Conservation (phyloP, 2,888 invertebrate species). For the Pristionchus entomophagus region DNA sequence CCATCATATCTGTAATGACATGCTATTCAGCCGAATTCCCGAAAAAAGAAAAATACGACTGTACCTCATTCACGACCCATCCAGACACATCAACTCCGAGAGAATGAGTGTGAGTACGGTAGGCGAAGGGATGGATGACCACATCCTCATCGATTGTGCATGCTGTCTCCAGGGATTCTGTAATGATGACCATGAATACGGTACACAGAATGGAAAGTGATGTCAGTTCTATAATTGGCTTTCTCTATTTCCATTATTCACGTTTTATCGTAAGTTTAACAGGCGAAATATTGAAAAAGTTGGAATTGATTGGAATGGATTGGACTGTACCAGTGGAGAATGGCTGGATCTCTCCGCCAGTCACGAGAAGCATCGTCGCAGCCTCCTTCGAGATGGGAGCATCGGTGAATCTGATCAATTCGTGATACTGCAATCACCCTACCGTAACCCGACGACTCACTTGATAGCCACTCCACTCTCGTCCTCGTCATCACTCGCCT, state of each 20-base stretch:
- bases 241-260: too few species aligned
- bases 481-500: slow-evolving; percentile 79
- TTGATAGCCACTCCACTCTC: slow-evolving; percentile 88
- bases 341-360: slow-evolving; percentile 84
- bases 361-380: slow-evolving; percentile 91
- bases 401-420: slow-evolving; percentile 53
- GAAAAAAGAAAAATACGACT: too few species aligned
- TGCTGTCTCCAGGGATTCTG: slow-evolving; percentile 86
- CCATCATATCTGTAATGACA: too few species aligned
- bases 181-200: too few species aligned
- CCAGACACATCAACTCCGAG: slow-evolving; percentile 69
- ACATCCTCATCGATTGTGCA: slow-evolving; percentile 85
- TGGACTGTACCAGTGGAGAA: slow-evolving; percentile 66
- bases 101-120: slow-evolving; percentile 93
- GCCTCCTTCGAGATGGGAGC: slow-evolving; percentile 84
- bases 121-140: slow-evolving; percentile 91
- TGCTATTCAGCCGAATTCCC: too few species aligned
- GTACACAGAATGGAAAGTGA: too few species aligned
- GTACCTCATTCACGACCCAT: slow-evolving; percentile 69
- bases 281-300: not conserved
- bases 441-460: slow-evolving; percentile 76
- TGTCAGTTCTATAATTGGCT: too few species aligned
- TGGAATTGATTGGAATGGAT: not conserved
- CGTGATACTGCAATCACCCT: not conserved
- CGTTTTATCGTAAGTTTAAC: too few species aligned